Base-by-base conservation (phyloP, 2,888 invertebrate genomes). In the Drosophila diplacantha region DNA sequence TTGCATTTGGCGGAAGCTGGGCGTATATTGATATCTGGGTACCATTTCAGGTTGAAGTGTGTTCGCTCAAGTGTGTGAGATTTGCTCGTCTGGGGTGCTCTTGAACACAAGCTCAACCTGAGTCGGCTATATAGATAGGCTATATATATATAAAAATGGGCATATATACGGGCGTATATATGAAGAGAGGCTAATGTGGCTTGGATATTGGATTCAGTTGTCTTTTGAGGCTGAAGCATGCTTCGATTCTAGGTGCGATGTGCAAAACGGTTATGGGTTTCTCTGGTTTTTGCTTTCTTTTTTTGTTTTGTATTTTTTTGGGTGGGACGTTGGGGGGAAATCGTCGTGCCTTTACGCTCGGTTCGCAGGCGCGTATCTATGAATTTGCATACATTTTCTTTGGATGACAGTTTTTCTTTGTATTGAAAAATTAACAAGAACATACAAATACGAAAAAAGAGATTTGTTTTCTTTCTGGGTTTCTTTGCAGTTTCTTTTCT, bases 381-480 rank as follows among this genome's bases (percentile, higher is more conserved):
- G 86, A 87, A 80, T 85, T 85, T 86, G 81, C 83, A 87, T 85
- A 85, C 75, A 86, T 87, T 87, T 87, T 87, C 87, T 86, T 83
- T 81, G 78, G 85, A 86, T 87, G 87, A 87, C 83, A 86, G 83
- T 81, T 82, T 81, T 83, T 85, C 74, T 81, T 82, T 81, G 82
- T 81, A 73, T 67, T 81, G 52, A 73, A 86, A 86, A 86, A 86
- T 86, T 83, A 87, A 87, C 86, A 86, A 87, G 81, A 87, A 87
- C 87, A 87, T 85, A 87, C 87, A 87, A 87, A 87, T 87, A 87
- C 87, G 87, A 87, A 87, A 87, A 87, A 85, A 87, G 86, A 87
- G 87, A 87, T 87, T 87, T 85, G 72, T 84, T 64, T 73, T 64
- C 72, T 49, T 54, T 63, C 69, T 63, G 46, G 29, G 55, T 59